phyloP scores from a whole-genome alignment of 2,797 vertebrate species.

The Oreonectes daqikongensis region DNA sequence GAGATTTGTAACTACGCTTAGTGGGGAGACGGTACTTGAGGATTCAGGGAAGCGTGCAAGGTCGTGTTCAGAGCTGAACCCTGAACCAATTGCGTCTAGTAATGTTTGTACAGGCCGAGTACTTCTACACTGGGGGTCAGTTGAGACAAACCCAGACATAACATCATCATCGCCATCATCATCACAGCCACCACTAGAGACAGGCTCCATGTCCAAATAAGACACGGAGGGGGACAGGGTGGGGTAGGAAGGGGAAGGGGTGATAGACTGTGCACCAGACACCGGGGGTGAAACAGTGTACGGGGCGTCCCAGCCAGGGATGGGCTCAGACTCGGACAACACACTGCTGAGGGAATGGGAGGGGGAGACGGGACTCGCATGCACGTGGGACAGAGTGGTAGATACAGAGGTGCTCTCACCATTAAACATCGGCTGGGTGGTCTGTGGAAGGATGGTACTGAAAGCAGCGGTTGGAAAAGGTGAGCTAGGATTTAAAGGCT shows the following conservation, averaged over 20 bases:
- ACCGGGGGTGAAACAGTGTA: slow-evolving; percentile 79
- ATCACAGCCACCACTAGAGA: slow-evolving; percentile 74
- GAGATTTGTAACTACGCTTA: slow-evolving; percentile 74
- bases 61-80: slow-evolving; percentile 49
- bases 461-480: slow-evolving; percentile 63
- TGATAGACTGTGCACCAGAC: slow-evolving; percentile 74
- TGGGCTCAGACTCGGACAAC: slow-evolving; percentile 74
- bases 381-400: slow-evolving; percentile 81
- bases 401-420: slow-evolving; percentile 85
- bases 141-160: slow-evolving; percentile 62
- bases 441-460: slow-evolving; percentile 79
- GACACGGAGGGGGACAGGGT: slow-evolving; percentile 76
- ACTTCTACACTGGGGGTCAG: slow-evolving; percentile 72
- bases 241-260: slow-evolving; percentile 73
- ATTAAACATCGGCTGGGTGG: slow-evolving; percentile 84
- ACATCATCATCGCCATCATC: slow-evolving; percentile 79
- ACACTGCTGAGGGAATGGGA: slow-evolving; percentile 78
- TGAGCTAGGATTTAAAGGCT: slow-evolving; percentile 76
- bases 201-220: slow-evolving; percentile 70
- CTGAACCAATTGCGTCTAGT: slow-evolving; percentile 72
- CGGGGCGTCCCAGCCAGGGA: slow-evolving; percentile 75
- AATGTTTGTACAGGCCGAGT: slow-evolving; percentile 76
- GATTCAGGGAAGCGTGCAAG: slow-evolving; percentile 47
- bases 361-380: slow-evolving; percentile 85
- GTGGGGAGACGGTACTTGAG: slow-evolving; percentile 68